Percentiles rank a stretch among this genome's conserved stretches.
These are phyloP conservation scores for Pelosia muscerda DNA, from an alignment of 2,888 invertebrate species.

Conservation along the genomic window DNA sequence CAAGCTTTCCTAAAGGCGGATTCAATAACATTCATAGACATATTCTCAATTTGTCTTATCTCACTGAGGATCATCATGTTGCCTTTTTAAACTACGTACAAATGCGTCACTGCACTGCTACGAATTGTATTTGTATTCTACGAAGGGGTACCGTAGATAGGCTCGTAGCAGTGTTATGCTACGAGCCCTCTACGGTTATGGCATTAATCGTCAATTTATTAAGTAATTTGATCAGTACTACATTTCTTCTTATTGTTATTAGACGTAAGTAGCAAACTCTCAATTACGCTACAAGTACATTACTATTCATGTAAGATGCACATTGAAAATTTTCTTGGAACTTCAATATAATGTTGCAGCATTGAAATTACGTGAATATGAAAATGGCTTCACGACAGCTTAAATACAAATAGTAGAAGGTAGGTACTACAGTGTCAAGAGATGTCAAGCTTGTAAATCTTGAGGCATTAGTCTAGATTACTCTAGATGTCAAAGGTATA, in stretches of 20 bases:
- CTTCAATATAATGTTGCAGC: too few species aligned
- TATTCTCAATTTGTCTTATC: too few species aligned
- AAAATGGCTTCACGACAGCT: not conserved
- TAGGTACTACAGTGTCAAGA: not conserved
- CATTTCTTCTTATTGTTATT: too few species aligned
- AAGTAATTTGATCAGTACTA: not conserved
- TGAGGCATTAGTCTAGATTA: not conserved
- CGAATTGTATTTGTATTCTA: not conserved
- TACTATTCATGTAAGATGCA: too few species aligned
- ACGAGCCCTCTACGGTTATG: not conserved
- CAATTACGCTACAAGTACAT: too few species aligned
- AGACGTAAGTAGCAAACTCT: too few species aligned
- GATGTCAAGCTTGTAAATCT: not conserved
- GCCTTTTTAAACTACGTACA: not conserved
- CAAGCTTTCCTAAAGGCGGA: not conserved
- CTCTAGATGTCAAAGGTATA: not conserved
- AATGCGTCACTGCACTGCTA: not conserved
- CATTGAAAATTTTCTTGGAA: too few species aligned
- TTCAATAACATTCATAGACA: not conserved
- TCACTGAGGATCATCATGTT: not conserved
- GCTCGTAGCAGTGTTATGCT: not conserved
- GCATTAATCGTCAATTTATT: not conserved
- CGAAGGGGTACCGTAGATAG: not conserved
- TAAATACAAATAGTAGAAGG: too few species aligned
- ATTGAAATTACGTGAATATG: too few species aligned